Base-by-base conservation (phyloP, 2,888 invertebrate genomes). In the Minunthozetes semirufus region DNA sequence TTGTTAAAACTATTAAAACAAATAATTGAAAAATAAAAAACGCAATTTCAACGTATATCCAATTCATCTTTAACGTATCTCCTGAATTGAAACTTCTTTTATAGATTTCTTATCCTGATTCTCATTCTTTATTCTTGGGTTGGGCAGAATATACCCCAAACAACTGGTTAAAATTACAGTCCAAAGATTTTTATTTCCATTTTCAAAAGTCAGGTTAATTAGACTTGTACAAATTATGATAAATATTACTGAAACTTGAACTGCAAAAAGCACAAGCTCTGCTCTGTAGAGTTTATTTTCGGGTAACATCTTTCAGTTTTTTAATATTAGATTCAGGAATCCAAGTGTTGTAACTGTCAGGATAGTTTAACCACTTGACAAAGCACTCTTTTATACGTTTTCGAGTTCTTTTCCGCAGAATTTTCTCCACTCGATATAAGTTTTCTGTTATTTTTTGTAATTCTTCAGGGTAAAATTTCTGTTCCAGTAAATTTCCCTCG, bases 311-410 rank as follows among this genome's bases (percentile, higher is more conserved):
- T 4, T 4, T 33, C 5, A 33, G 9, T 33, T 6, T 33, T 9
- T 33, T 33, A 9, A 33, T 6, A 33, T 33, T 9, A 33, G 5
- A 6, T 33, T 33, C 9, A 33, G 33, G 33, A 6, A 56, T 25
- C 74, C 74, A 74, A 29, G n/a, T n/a, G 29, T 74, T 74, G 13
- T 61, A 50, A 25, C 11, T 38, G 15, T 27, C 9, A 25, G 70
- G 53, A 70, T 74, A 70, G 15, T 48, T 48, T 70, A 74, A 29
- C 74, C 70, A 74, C 56, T 74, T 74, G 5, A 74, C 70, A 13
- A 70, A 70, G 19, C 5, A 56, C 22, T 70, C 70, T n/a, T 9
- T 74, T 48, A 13, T 25, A 6, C 59, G 25, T 8, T 19, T 66
- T 46, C 27, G 48, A 9, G 17, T 53, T 25, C 68, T 11, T n/a